These are phyloP conservation scores for Coelopa frigida DNA, from an alignment of 1,140 invertebrate species.

Conservation along the genomic window DNA sequence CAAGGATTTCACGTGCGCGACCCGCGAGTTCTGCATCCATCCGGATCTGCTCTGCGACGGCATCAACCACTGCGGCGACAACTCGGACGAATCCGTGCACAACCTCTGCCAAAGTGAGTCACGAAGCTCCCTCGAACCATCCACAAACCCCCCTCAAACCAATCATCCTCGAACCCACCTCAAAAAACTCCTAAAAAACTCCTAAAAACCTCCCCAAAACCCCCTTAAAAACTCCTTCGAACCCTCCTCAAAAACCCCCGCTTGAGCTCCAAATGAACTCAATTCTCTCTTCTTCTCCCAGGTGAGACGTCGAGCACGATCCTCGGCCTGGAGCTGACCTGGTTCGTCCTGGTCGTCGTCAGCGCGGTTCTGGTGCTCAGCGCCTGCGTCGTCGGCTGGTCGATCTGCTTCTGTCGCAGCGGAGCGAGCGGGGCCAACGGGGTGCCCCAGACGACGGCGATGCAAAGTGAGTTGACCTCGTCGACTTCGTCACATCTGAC, in stretches of 20 bases:
- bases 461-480: conserved; percentile 33
- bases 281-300: conserved; percentile 46
- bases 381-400: conserved; percentile 57
- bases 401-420: conserved; percentile 67
- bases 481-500: not conserved
- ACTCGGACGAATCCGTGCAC: conserved; percentile 77
- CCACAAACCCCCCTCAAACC: not conserved
- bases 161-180: not conserved
- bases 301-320: conserved; percentile 65
- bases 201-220: no score
- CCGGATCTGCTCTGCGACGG: conserved; percentile 81
- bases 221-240: no score
- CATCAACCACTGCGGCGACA: conserved; percentile 88
- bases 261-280: no score
- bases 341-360: conserved; percentile 65
- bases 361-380: conserved; percentile 59
- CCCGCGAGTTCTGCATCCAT: conserved; percentile 82
- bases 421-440: conserved; percentile 50
- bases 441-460: conserved; percentile 43
- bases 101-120: conserved; percentile 73
- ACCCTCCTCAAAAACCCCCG: no score
- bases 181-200: no score
- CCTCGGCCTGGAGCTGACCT: conserved; percentile 64
- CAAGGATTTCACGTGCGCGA: conserved; percentile 78
- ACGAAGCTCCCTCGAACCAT: not conserved